These are phyloP conservation scores for Cnemophilus loriae DNA, from an alignment of 2,113 vertebrate genomes.

Conservation along the genomic window DNA sequence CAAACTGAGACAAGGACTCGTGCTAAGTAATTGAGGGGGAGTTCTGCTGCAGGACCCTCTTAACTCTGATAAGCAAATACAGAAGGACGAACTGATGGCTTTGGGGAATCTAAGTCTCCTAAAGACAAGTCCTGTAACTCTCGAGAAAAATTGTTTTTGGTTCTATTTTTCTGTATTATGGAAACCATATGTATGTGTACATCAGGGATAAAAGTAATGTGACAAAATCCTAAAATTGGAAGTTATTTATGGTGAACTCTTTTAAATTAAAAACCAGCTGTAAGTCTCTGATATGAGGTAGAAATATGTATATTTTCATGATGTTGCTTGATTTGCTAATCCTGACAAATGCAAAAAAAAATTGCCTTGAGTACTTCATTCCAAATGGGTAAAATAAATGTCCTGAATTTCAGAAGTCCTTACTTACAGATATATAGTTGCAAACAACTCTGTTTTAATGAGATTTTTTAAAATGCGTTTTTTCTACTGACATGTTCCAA, in stretches of 20 bases:
- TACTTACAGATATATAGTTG: background rate
- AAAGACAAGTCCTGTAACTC: background rate
- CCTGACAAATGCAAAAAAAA: background rate
- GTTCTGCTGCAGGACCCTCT: background rate
- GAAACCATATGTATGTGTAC: background rate
- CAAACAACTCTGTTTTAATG: background rate
- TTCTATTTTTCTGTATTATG: background rate
- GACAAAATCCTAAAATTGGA: background rate
- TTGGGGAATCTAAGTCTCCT: background rate
- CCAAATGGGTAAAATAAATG: background rate
- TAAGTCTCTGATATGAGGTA: background rate
- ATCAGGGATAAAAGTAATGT: background rate
- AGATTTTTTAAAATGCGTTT: background rate
- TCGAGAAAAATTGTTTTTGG: background rate
- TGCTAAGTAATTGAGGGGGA: background rate
- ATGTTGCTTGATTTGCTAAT: background rate
- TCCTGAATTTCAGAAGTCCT: background rate
- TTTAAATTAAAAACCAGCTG: background rate
- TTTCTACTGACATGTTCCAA: background rate
- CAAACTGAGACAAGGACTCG: background rate
- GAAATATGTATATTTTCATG: background rate
- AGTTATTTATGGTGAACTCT: background rate
- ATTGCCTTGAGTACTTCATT: background rate
- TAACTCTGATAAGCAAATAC: background rate
- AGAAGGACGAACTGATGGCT: background rate